Conservation (phyloP, 2,888 invertebrate species). For the Eumacrocentrus americanus region DNA sequence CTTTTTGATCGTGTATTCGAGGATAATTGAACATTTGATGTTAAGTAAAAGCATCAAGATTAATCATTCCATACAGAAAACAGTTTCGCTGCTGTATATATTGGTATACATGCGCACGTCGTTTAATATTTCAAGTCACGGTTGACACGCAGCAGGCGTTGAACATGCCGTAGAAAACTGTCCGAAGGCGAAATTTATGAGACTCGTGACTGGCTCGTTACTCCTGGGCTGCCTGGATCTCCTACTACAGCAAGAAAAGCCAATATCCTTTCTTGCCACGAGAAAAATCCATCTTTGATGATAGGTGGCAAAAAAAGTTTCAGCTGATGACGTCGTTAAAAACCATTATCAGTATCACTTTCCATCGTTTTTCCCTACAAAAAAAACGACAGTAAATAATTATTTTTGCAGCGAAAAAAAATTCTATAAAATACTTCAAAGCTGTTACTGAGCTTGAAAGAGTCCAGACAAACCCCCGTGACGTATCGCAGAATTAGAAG, state of each 20-base stretch:
- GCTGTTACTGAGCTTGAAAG: background rate
- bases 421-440: no score
- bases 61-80: background rate
- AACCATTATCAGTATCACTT: background rate
- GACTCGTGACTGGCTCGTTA: conserved; percentile 16
- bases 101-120: no score
- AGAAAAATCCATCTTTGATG: background rate
- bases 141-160: conserved; percentile 26
- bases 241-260: conserved; percentile 4
- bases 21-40: background rate
- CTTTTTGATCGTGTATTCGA: background rate
- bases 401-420: no score
- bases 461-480: background rate
- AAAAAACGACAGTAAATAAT: no score
- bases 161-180: conserved; percentile 21
- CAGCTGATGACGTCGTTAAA: background rate
- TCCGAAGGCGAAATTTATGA: conserved; percentile 31
- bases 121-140: conserved; percentile 34
- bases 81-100: conserved; percentile 6
- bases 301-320: background rate
- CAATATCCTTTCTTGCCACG: conserved; percentile 12
- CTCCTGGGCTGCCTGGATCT: background rate
- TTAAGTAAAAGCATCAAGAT: background rate
- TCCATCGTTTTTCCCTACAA: no score
- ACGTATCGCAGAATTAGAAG: conserved; percentile 10